Conservation (phyloP, 1,140 invertebrate species). For the Drosophila lini region DNA sequence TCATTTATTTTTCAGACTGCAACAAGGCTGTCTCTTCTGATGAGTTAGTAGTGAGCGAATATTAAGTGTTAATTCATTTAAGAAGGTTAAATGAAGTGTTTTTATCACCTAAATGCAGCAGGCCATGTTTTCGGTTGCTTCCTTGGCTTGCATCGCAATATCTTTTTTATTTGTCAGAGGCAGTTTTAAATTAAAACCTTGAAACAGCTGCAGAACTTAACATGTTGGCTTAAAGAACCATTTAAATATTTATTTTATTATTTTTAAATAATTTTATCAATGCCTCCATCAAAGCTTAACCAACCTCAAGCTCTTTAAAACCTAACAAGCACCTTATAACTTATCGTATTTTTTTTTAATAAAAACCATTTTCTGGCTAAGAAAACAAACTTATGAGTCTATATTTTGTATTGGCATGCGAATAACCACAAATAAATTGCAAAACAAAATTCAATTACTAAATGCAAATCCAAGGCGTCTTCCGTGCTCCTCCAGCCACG, state of each 20-base stretch:
- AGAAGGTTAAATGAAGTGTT: background rate
- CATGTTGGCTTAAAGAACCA: no score
- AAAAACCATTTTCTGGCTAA: background rate
- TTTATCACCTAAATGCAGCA: background rate
- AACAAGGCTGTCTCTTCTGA: background rate
- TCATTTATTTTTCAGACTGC: background rate
- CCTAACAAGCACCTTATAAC: background rate
- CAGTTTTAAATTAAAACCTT: no score
- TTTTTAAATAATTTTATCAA: background rate
- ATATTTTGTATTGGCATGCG: conserved; percentile 64
- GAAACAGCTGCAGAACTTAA: no score
- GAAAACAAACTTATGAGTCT: conserved; percentile 7
- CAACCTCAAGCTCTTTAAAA: no score
- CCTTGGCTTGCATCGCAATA: no score
- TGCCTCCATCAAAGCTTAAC: background rate
- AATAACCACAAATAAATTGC: conserved; percentile 65
- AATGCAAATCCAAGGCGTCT: conserved; percentile 70
- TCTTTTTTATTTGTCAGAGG: no score
- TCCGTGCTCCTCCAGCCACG: conserved; percentile 2
- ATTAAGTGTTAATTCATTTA: conserved; percentile 10
- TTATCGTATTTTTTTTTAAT: background rate
- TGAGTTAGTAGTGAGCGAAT: background rate
- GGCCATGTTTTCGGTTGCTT: no score
- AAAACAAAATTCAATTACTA: conserved; percentile 81
- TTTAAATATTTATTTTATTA: background rate